Evolutionary conservation across 2,113 vertebrate genomes (phyloP), one percentile per base, ranked within the genome.

Genomic region (Apus apus): DNA sequence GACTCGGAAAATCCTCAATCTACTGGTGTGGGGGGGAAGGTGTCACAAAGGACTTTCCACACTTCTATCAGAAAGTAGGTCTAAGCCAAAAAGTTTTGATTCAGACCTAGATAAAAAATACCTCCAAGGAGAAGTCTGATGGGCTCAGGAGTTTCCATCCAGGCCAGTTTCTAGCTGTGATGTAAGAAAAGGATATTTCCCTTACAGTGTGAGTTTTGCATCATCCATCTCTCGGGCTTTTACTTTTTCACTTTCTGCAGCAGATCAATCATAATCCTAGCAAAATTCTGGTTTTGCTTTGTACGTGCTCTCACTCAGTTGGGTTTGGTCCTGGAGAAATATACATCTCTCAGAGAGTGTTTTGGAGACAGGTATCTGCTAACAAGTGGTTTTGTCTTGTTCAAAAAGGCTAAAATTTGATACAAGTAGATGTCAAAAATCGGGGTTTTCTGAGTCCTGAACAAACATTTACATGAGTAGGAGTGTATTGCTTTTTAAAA

Each of bases 241-340:
- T 80, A 67, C 18, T 70, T 91, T 90, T 94, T 85, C 27, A 40
- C 14, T 90, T 96, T 94, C 60, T 90, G 18, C 82, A 90, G 71
- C 43, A 91, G 91, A 97, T 94, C 30, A 74, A 70, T 76, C 75
- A 71, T 68, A 77, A 83, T 83, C 60, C 14, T 20, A 79, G 25
- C 5, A 92, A 87, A 91, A 81, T 53, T 48, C 91, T 50, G 13
- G 5, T 36, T 94, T 90, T 81, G 29, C 67, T 46, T 74, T 56
- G 6, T 68, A 18, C 27, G 6, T 65, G 6, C n/a, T 77, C 13
- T 18, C 68, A 53, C 19, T 92, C 40, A n/a, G 48, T 8, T 78
- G 48, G 53, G 45, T n/a, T 75, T 91, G 57, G 32, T 90, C 40
- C 43, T 86, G 29, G 9, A 84, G 57, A 89, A 93, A 81, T 48